Evolutionary conservation across 1,140 invertebrate genomes (phyloP), one percentile per base, ranked within the genome.

Genomic region (Halotydeus destructor): DNA sequence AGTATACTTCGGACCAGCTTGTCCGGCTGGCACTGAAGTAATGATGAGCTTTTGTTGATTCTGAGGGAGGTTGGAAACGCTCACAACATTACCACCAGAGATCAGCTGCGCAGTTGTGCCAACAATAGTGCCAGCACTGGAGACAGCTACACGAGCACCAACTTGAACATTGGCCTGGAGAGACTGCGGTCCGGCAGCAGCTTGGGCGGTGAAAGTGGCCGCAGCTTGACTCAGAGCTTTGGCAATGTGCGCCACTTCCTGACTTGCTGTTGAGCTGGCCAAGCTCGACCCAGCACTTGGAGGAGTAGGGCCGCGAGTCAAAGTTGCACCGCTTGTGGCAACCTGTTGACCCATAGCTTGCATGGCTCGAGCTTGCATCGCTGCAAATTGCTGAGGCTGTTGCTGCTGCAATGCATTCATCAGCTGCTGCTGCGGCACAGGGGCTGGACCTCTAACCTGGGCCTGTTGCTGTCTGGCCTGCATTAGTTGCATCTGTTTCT

Each of bases 61-160:
- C 32, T 44, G 44, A 39, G 47, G 36, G 14, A 32, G 18, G 14
- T 19, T 12, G n/a, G 30, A 31, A 41, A 49, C 39, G 14, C 50
- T 38, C 9, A 51, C 50, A 4, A 56, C 48, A 4, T 57, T 52
- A 2, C 57, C 50, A 0, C 55, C 53, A 28, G 43, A 38, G 54
- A 25, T 57, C 55, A 4, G 55, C 54, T 47, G 61, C 3, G 59
- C 55, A 38, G 54, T 50, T 8, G 47, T 47, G 18, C 47, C 44
- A 16, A 39, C 22, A 16, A 39, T 39, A 30, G 51, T 47, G 12
- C 45, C 45, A 22, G 32, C 41, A 35, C 25, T 35, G 5, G 46
- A 27, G 35, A 47, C 31, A 8, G 45, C 38, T 46, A 38, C 24
- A 16, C 27, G 16, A 19, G 45, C 19, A 5, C 35, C 37, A 18